Evolutionary conservation across 2,888 invertebrate genomes (phyloP).

Genomic region (Panzeria rudis): DNA sequence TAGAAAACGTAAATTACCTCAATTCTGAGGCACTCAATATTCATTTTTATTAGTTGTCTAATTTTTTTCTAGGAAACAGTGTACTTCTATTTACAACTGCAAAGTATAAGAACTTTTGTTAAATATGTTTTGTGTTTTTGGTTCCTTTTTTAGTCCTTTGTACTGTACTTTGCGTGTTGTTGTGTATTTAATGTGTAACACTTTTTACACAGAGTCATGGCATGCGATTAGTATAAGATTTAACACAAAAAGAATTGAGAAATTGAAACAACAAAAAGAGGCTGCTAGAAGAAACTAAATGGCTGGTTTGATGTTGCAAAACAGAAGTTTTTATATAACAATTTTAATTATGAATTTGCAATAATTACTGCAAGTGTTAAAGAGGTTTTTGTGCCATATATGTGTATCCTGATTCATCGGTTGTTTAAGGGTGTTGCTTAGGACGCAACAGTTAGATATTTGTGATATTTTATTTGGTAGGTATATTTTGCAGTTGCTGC

Average conservation of each 20-base stretch:
- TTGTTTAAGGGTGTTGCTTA: no score
- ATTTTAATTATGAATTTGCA: no score
- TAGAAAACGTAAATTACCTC: no score
- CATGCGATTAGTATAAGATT: constrained; percentile 1
- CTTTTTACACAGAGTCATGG: not conserved
- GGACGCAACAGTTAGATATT: no score
- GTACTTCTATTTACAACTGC: not conserved
- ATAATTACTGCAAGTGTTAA: not conserved
- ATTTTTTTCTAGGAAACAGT: not conserved
- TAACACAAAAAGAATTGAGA: not conserved
- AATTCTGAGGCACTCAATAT: no score
- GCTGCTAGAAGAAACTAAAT: not conserved
- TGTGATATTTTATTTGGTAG: no score
- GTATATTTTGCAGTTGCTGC: no score
- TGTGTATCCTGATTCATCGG: no score
- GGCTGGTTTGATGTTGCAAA: not conserved
- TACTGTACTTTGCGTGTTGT: not conserved
- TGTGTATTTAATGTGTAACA: not conserved
- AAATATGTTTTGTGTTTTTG: not conserved
- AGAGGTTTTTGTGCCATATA: not conserved
- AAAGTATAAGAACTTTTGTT: not conserved
- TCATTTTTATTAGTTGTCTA: no score
- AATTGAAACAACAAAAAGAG: not conserved
- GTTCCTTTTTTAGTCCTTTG: not conserved
- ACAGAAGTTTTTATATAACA: not conserved